Evolutionary conservation across 2,113 vertebrate species (phyloP), one percentile per base, ranked within the genome.

Genomic region (Halichoeres trimaculatus): DNA sequence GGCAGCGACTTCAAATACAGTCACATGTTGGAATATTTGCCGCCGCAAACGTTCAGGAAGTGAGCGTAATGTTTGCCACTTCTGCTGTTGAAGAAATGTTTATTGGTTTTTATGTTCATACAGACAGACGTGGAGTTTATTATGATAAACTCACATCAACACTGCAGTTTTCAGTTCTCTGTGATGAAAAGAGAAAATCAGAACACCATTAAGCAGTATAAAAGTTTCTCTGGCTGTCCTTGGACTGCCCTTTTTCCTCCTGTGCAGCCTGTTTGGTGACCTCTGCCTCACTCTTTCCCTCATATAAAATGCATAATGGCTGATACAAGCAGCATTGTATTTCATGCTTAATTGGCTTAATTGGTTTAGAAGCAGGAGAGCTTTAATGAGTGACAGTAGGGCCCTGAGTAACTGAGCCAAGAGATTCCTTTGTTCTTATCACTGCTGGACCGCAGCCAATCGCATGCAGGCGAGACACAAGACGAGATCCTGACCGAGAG

Each of bases 311-410:
- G 70, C 65, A 65, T 8, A 51, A 58, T 45, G 41, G 74, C 64
- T 26, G 57, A 85, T 80, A 82, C 70, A 74, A 85, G 79, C 53
- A 56, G 75, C 74, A 75, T 79, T 89, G 78, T 78, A 77, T 73
- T 86, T 89, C 85, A 85, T 86, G 86, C 78, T 78, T 87, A 90
- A 88, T 89, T 92, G 86, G 74, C 78, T 84, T 85, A 84, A 92
- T 88, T 91, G 83, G 74, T 84, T 91, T 78, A 79, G 78, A 78
- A 78, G 73, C 70, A 58, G 72, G 66, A 60, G 63, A 78, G 81
- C 80, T 88, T 84, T 84, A 87, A 87, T 80, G 75, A 86, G 61
- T 48, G 75, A 70, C 76, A 70, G 74, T 36, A 63, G 56, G 84
- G 26, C 83, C 81, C 61, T 48, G 58, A 55, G 78, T 74, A 76